Evolutionary conservation across 2,888 invertebrate species (phyloP).

Genomic region (Brachyptera risi): DNA sequence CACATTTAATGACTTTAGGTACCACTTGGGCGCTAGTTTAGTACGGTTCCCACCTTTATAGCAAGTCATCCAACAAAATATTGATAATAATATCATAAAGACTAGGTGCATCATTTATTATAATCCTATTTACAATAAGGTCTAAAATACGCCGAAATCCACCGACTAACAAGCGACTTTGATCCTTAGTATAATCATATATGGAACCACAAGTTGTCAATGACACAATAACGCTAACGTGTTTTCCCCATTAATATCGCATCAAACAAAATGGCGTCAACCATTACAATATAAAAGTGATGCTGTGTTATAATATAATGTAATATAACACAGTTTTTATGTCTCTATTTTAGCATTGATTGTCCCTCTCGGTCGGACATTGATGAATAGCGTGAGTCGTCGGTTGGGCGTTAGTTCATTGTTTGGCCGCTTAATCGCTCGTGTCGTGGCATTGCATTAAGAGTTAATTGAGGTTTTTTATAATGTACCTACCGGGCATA

Average conservation of each 20-base stretch:
- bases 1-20: no score
- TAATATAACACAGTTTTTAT: neutral
- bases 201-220: constrained; percentile 8
- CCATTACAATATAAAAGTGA: constrained; percentile 25
- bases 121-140: no score
- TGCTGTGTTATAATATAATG: neutral
- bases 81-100: no score
- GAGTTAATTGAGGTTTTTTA: constrained; percentile 15
- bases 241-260: constrained; percentile 28
- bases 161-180: constrained; percentile 22
- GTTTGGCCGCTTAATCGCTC: neutral
- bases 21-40: no score
- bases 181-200: constrained; percentile 11
- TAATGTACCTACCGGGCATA: no score
- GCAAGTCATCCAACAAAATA: constrained; percentile 1
- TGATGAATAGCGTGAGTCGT: constrained; percentile 17
- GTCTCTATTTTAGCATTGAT: constrained; percentile 11
- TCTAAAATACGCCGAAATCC: neutral
- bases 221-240: constrained; percentile 23
- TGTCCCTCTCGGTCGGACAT: constrained; percentile 13
- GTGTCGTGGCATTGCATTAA: constrained; percentile 13
- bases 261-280: constrained; percentile 31
- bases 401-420: no score
- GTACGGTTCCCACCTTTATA: constrained; percentile 1
- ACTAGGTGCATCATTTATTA: no score